Evolutionary conservation across 1,140 invertebrate genomes (phyloP).

Genomic region (Lethrus apterus): DNA sequence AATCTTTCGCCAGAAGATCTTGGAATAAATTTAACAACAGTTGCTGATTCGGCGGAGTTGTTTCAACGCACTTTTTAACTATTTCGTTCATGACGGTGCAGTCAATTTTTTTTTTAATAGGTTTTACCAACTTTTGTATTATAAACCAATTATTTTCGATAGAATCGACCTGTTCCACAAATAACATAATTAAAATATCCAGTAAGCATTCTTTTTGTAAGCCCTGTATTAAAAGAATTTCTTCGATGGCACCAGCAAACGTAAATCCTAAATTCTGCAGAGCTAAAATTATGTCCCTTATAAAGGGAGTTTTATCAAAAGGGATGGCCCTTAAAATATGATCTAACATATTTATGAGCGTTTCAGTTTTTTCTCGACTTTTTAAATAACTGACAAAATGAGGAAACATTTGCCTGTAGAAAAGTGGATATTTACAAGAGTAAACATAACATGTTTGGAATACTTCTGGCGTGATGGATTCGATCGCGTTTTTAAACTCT

Average conservation of each 20-base stretch:
- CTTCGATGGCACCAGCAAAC: conserved; percentile 1
- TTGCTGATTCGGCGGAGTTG: neutral
- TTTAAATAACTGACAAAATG: neutral
- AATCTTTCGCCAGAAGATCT: conserved; percentile 4
- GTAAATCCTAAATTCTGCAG: conserved; percentile 2
- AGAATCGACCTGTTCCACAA: conserved; percentile 6
- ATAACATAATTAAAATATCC: conserved; percentile 5
- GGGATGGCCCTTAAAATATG: neutral
- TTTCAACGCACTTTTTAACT: conserved; percentile 3
- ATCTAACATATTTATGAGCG: neutral
- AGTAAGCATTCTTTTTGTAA: conserved; percentile 1
- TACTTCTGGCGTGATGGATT: neutral
- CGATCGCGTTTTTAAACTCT: no score
- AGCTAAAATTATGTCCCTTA: neutral
- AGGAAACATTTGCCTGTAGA: neutral
- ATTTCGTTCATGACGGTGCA: neutral
- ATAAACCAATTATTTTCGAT: conserved; percentile 10
- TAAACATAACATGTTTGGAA: neutral
- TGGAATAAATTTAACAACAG: conserved; percentile 3
- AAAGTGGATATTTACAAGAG: neutral
- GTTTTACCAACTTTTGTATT: conserved; percentile 2
- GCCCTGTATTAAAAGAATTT: conserved; percentile 3
- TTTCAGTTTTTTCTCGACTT: neutral
- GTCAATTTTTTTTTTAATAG: neutral
- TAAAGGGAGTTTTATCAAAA: conserved; percentile 2